Percentiles rank a stretch among this genome's conserved stretches.
These are phyloP conservation scores for Catocala fraxini DNA, from an alignment of 2,888 invertebrate genomes.

Conservation along the genomic window DNA sequence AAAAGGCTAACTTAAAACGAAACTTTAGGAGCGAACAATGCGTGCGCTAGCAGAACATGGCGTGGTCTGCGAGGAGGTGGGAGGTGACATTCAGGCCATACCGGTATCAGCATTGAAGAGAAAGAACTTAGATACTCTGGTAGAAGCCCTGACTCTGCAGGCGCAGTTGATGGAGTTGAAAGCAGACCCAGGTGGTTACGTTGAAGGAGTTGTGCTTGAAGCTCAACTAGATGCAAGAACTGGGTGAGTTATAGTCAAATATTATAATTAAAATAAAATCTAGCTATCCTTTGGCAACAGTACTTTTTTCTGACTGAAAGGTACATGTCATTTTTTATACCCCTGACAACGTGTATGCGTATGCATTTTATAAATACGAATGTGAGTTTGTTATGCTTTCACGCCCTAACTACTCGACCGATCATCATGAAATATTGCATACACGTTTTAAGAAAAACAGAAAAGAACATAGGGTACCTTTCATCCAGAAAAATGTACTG, in stretches of 20 bases:
- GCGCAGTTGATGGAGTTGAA: slow-evolving; percentile 96
- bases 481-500: too few relatives aligned
- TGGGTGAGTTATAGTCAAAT: slow-evolving; percentile 57
- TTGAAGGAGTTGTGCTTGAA: slow-evolving; percentile 97
- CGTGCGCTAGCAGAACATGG: slow-evolving; percentile 92
- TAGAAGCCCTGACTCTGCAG: slow-evolving; percentile 94
- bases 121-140: slow-evolving; percentile 91
- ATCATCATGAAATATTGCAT: too few relatives aligned
- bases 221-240: slow-evolving; percentile 85
- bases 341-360: too few relatives aligned
- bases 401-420: too few relatives aligned
- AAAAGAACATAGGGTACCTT: too few relatives aligned
- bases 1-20: neutral
- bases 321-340: too few relatives aligned
- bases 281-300: too few relatives aligned
- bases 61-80: slow-evolving; percentile 94
- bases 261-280: neutral
- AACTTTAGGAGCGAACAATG: slow-evolving; percentile 90
- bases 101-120: slow-evolving; percentile 96
- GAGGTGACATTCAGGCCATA: slow-evolving; percentile 97
- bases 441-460: too few relatives aligned
- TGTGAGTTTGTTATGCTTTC: too few relatives aligned
- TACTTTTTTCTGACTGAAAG: too few relatives aligned
- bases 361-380: too few relatives aligned
- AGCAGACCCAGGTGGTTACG: slow-evolving; percentile 93